These are phyloP conservation scores for Formica exsecta DNA, from an alignment of 1,140 invertebrate species.

Conservation along the genomic window DNA sequence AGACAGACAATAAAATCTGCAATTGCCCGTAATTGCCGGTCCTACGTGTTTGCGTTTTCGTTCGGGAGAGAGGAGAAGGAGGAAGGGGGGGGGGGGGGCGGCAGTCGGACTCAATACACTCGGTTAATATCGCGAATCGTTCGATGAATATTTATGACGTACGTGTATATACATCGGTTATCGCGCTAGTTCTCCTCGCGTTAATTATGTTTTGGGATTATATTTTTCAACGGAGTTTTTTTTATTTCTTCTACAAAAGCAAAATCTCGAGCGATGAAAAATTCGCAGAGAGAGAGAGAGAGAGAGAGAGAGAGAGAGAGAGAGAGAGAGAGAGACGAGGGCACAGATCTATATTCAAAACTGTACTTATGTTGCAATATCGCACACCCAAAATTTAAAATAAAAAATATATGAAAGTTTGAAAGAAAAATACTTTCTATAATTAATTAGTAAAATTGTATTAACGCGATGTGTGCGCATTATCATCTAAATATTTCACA, in stretches of 20 bases:
- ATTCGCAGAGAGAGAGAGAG: not conserved
- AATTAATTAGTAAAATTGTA: not conserved
- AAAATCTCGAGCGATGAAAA: not conserved
- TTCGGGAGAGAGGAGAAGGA: not conserved
- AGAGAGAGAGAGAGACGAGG: not conserved
- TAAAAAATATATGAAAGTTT: not conserved
- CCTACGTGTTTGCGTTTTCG: conserved; percentile 63
- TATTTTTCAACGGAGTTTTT: conserved; percentile 2
- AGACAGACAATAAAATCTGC: conserved; percentile 69
- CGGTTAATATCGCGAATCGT: conserved; percentile 52
- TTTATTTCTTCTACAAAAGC: not conserved
- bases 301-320: too few species aligned
- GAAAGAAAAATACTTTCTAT: not conserved
- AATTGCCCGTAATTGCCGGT: conserved; percentile 71
- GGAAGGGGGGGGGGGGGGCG: too few species aligned
- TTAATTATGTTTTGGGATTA: conserved; percentile 14
- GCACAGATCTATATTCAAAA: not conserved
- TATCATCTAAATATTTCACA: not conserved
- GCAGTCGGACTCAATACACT: conserved; percentile 43
- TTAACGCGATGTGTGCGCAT: not conserved
- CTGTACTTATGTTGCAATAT: not conserved
- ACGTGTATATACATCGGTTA: not conserved
- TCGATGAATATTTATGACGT: conserved; percentile 50
- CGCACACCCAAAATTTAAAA: not conserved
- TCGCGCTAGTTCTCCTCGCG: not conserved